phyloP scores from a whole-genome alignment of 2,797 vertebrate species.

The Nyctalus aviator region DNA sequence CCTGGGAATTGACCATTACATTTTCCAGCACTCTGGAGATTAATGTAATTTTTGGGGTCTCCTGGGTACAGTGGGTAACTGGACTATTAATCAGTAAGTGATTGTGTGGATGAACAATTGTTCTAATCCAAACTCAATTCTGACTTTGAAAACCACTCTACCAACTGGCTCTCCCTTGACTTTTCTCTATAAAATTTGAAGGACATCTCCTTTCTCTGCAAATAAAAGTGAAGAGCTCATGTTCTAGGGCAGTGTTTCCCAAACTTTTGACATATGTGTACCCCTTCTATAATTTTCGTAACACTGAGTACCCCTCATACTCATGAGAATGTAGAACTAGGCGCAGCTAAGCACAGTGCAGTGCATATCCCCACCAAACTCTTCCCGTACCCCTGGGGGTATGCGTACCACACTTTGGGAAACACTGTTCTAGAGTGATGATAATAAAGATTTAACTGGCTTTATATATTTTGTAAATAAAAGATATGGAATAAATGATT shows the following conservation, averaged over 20 bases:
- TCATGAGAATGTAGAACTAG: too few relatives aligned
- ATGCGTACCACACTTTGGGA: too few relatives aligned
- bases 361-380: too few relatives aligned
- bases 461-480: slow-evolving; percentile 61
- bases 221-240: slow-evolving; percentile 40
- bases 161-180: slow-evolving; percentile 6
- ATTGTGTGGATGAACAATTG: neutral
- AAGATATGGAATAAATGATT: slow-evolving; percentile 29
- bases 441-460: slow-evolving; percentile 43
- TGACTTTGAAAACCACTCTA: slow-evolving; percentile 8
- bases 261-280: too few relatives aligned
- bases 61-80: neutral
- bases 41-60: neutral
- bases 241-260: neutral
- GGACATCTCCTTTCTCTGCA: slow-evolving; percentile 47
- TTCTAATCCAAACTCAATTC: neutral
- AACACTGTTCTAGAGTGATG: slow-evolving; percentile 6
- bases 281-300: too few relatives aligned
- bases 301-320: too few relatives aligned
- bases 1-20: neutral
- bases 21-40: neutral
- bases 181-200: neutral
- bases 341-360: too few relatives aligned
- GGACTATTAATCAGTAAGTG: neutral
- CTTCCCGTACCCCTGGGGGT: too few relatives aligned